Evolutionary conservation across 2,797 vertebrate genomes (phyloP), one percentile per base, ranked within the genome.

Genomic region (Mallotus villosus): DNA sequence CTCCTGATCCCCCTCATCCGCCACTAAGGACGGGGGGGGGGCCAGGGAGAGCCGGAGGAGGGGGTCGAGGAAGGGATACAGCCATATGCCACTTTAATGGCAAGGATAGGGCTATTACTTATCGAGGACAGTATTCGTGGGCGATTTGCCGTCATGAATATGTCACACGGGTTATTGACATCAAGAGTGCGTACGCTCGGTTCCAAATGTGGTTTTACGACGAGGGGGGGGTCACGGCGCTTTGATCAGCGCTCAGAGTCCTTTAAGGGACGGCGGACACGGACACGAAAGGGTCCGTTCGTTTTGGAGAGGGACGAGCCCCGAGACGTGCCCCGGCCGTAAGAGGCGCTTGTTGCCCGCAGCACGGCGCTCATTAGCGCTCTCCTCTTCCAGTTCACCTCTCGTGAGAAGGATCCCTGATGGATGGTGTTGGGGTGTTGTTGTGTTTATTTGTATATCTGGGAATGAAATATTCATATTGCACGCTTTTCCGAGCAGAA

Each of bases 401-500:
- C 84, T 82, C 80, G 71, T 85, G 71, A 77, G 81, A 82, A 75
- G 58, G 77, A 86, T 84, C 83, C 74, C 83, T 84, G 90, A 90
- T 90, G 89, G 92, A 91, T 84, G 79, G 84, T 53, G 37, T 41
- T 41, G 9, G 9, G 37, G 37, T 8, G 11, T 78, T 81, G 88
- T 82, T 89, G 75, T 91, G 86, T 91, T 92, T 93, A 93, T 93
- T 94, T 94, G 91, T 92, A 91, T 91, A 92, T 90, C 82, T 63
- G 75, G 68, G 84, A 90, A 92, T 92, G 87, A 93, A 93, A 94
- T 92, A 94, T 94, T 93, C 87, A 92, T 94, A 91, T 90, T 88
- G 84, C 86, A 86, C 64, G 88, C 91, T 89, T 92, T 92, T 87
- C 88, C 84, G 68, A 93, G 92, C 92, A 93, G 90, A 92, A 88